Conservation (phyloP, 2,888 invertebrate genomes). For the Cordilura impudica region DNA sequence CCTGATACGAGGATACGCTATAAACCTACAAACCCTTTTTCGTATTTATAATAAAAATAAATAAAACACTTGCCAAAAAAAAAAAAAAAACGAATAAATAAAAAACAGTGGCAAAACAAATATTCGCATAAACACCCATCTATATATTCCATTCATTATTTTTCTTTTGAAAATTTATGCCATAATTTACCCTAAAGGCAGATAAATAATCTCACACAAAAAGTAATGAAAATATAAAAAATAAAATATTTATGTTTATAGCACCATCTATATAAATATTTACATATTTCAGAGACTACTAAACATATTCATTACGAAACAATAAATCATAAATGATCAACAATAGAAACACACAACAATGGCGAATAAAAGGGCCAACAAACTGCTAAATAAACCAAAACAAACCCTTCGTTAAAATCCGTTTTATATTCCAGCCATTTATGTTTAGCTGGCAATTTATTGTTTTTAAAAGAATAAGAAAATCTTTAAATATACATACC, state of each 20-base stretch:
- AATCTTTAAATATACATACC: too few relatives aligned
- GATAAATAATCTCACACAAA: neutral
- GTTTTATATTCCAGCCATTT: neutral
- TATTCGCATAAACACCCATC: neutral
- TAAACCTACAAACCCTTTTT: neutral
- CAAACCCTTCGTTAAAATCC: too few relatives aligned
- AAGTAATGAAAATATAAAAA: neutral
- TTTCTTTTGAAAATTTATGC: conserved; percentile 15
- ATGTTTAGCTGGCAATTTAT: neutral
- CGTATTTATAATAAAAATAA: conserved; percentile 15
- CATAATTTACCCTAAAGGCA: conserved; percentile 41
- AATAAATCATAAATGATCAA: conserved; percentile 56
- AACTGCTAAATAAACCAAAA: conserved; percentile 33
- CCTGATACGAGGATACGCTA: neutral
- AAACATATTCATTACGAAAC: conserved; percentile 44
- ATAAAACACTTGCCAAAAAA: conserved; percentile 28
- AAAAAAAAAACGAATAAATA: neutral
- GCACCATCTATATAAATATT: neutral
- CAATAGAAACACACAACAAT: conserved; percentile 14
- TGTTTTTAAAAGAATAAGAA: neutral
- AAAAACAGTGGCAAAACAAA: neutral
- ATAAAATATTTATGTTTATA: conserved; percentile 7
- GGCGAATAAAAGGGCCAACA: neutral
- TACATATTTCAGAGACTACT: conserved; percentile 37
- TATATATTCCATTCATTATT: neutral